Percentiles rank a stretch among this genome's conserved stretches.
phyloP scores from a whole-genome alignment of 2,888 invertebrate species.

The Epistrophe eligans region DNA sequence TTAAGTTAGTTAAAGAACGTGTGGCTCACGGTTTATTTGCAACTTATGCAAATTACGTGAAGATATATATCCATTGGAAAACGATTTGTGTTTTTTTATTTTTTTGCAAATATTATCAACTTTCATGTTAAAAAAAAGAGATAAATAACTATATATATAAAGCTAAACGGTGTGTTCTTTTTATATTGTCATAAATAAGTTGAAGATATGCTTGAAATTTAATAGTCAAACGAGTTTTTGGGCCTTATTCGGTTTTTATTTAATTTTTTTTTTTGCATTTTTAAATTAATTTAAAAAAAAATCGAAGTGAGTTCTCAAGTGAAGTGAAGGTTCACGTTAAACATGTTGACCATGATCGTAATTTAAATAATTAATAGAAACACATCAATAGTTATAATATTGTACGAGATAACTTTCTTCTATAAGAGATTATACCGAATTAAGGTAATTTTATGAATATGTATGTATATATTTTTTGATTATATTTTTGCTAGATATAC shows the following conservation, averaged over 20 bases:
- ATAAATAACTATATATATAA: constrained; percentile 45
- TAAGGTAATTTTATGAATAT: constrained; percentile 9
- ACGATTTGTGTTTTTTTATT: constrained; percentile 33
- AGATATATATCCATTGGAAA: constrained; percentile 35
- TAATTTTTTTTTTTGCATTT: constrained; percentile 32
- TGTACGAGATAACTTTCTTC: constrained; percentile 3
- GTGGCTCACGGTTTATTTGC: constrained; percentile 42
- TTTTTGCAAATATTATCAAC: constrained; percentile 15
- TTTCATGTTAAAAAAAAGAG: constrained; percentile 18
- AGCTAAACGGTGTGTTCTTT: constrained; percentile 39
- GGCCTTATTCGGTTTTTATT: neutral
- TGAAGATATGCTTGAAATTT: constrained; percentile 40
- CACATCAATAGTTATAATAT: neutral
- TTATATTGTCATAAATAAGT: constrained; percentile 1
- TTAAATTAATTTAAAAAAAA: constrained; percentile 13
- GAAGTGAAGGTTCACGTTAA: constrained; percentile 43
- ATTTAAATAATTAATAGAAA: constrained; percentile 44
- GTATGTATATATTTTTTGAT: neutral
- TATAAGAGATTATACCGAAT: neutral
- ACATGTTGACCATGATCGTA: constrained; percentile 80
- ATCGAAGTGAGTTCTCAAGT: constrained; percentile 35
- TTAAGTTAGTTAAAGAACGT: constrained; percentile 44
- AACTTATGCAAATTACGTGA: constrained; percentile 55
- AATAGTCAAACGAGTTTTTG: constrained; percentile 65
- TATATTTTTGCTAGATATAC: no score